These are phyloP conservation scores for Cheilosia scutellata DNA, from an alignment of 2,888 invertebrate genomes.

Conservation along the genomic window DNA sequence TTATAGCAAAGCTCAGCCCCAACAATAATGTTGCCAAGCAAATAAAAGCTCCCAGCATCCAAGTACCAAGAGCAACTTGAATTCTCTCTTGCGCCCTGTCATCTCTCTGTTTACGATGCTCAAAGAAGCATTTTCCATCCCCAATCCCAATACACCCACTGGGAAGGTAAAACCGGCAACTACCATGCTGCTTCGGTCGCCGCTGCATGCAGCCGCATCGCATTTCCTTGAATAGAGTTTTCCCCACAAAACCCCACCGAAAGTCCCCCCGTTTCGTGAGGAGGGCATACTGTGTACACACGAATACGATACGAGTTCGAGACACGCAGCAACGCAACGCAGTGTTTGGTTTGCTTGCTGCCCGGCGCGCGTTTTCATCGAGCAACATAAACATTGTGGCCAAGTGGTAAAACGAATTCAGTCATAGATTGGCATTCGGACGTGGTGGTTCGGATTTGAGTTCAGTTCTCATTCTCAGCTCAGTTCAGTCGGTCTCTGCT, in stretches of 20 bases:
- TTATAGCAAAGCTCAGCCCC: conserved; percentile 36
- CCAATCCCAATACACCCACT: conserved; percentile 40
- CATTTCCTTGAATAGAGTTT: conserved; percentile 35
- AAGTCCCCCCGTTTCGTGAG: not conserved
- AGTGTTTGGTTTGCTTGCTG: conserved; percentile 15
- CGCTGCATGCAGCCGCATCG: not conserved
- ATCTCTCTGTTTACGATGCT: conserved; percentile 64
- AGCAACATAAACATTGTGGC: conserved; percentile 73
- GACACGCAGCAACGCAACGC: conserved; percentile 2
- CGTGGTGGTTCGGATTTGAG: conserved; percentile 62
- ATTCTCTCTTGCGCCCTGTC: conserved; percentile 14
- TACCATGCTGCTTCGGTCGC: conserved; percentile 30
- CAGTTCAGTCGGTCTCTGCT: conserved; percentile 20
- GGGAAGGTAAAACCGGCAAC: conserved; percentile 53
- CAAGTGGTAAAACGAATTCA: conserved; percentile 57
- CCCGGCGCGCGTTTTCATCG: conserved; percentile 41
- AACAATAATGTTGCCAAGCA: conserved; percentile 35
- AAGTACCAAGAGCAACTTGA: not conserved
- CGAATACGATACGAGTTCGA: not conserved
- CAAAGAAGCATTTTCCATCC: conserved; percentile 52
- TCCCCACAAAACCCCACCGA: not conserved
- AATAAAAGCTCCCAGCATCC: conserved; percentile 22
- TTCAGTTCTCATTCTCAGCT: conserved; percentile 38
- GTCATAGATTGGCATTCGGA: conserved; percentile 72
- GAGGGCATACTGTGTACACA: not conserved